A percentile compares a stretch with the other conserved stretches of the same genome.
These are phyloP conservation scores for Pachyuromys duprasi DNA, from an alignment of 2,797 vertebrate genomes.

Conservation along the genomic window DNA sequence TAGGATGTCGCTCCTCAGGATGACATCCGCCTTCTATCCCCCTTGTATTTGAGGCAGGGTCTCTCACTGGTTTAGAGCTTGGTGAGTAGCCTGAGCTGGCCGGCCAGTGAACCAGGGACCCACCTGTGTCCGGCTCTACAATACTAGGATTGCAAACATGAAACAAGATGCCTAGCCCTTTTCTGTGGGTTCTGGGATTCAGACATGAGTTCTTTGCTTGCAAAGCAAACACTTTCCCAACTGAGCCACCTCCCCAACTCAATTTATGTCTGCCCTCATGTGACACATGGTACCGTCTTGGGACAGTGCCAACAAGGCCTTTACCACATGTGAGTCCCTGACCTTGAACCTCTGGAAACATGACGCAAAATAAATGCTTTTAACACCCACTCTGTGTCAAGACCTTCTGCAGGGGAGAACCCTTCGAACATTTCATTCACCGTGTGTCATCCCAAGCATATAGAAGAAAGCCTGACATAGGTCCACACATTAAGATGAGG, in stretches of 20 bases:
- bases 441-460: background rate
- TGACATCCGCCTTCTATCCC: background rate
- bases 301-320: background rate
- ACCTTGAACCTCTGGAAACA: background rate
- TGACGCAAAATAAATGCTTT: background rate
- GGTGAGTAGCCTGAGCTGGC: background rate
- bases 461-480: background rate
- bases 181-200: background rate
- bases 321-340: background rate
- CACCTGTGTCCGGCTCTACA: background rate
- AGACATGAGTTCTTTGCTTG: background rate
- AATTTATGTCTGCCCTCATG: too few species aligned
- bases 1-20: background rate
- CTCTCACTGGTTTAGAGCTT: background rate
- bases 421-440: background rate
- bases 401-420: background rate
- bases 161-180: background rate
- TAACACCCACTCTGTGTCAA: background rate
- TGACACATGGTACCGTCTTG: background rate
- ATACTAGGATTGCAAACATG: background rate
- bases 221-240: background rate
- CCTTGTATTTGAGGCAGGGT: background rate
- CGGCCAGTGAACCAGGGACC: background rate
- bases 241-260: background rate
- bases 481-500: background rate